Evolutionary conservation across 2,888 invertebrate species (phyloP).

Genomic region (Herminia tarsipennalis): DNA sequence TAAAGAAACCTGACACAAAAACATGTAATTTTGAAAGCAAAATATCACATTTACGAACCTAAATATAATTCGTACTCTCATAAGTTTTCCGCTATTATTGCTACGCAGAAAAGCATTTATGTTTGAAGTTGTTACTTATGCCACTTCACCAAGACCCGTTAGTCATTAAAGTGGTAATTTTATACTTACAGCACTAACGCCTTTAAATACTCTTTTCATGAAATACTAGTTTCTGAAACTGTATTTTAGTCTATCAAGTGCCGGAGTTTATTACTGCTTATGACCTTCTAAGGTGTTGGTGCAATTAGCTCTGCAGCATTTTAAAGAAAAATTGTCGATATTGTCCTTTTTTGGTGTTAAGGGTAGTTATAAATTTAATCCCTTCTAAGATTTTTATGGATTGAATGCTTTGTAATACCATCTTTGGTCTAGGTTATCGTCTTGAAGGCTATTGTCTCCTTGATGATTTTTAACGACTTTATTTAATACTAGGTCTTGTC

Average conservation of each 20-base stretch:
- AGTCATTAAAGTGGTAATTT: slow-evolving; percentile 4
- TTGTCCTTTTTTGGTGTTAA: too few species aligned
- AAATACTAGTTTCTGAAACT: not conserved
- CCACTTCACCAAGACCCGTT: not conserved
- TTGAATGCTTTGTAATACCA: too few species aligned
- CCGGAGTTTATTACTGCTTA: not conserved
- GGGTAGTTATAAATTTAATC: too few species aligned
- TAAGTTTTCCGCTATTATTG: not conserved
- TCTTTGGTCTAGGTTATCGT: too few species aligned
- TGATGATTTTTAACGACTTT: too few species aligned
- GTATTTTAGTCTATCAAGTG: not conserved
- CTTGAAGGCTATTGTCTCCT: too few species aligned
- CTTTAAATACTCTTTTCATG: slow-evolving; percentile 2
- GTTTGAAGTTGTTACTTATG: not conserved
- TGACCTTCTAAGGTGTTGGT: not conserved
- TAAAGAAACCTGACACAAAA: too few species aligned
- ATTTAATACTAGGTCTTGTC: too few species aligned
- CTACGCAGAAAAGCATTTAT: slow-evolving; percentile 4
- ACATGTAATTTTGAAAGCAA: not conserved
- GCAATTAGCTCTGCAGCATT: slow-evolving; percentile 1
- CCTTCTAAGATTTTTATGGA: too few species aligned
- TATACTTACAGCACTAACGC: not conserved
- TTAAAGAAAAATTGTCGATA: too few species aligned
- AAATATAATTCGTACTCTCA: not conserved
- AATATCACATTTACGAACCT: not conserved